These are phyloP conservation scores for Rhodeus uyekii DNA, from an alignment of 2,797 vertebrate species.

Conservation along the genomic window DNA sequence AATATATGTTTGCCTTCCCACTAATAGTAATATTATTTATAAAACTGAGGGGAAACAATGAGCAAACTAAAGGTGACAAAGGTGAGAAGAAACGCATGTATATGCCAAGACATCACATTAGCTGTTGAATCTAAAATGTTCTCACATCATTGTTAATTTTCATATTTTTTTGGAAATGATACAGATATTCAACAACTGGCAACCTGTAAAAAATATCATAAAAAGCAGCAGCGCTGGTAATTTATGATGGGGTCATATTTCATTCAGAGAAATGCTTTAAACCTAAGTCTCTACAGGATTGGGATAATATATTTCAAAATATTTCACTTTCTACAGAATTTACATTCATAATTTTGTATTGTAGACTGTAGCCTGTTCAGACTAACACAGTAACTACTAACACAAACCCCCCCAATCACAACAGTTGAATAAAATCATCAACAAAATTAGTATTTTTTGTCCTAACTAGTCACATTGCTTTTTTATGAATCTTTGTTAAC, in stretches of 20 bases:
- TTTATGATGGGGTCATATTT: not conserved
- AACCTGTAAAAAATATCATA: not conserved
- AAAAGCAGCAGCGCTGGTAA: not conserved
- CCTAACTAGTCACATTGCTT: not conserved
- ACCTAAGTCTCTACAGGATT: not conserved
- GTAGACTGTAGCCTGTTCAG: not conserved
- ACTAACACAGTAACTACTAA: too few relatives aligned
- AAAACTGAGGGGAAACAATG: not conserved
- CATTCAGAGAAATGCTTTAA: not conserved
- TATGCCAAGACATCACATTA: not conserved
- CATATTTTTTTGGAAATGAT: not conserved
- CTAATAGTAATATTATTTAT: not conserved
- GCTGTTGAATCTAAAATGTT: not conserved
- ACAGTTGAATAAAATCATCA: too few relatives aligned
- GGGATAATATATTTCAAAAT: not conserved
- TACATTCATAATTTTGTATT: not conserved
- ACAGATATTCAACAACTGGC: not conserved
- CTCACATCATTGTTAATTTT: not conserved
- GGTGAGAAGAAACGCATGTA: too few relatives aligned
- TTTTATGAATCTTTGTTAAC: not conserved
- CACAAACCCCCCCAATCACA: too few relatives aligned
- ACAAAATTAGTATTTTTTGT: too few relatives aligned
- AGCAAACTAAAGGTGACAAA: not conserved
- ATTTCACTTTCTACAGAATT: not conserved
- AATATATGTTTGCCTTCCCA: not conserved